A percentile compares a stretch with the other conserved stretches of the same genome.
Conservation (phyloP, 2,113 vertebrate species). For the Rhodinocichla rosea region DNA sequence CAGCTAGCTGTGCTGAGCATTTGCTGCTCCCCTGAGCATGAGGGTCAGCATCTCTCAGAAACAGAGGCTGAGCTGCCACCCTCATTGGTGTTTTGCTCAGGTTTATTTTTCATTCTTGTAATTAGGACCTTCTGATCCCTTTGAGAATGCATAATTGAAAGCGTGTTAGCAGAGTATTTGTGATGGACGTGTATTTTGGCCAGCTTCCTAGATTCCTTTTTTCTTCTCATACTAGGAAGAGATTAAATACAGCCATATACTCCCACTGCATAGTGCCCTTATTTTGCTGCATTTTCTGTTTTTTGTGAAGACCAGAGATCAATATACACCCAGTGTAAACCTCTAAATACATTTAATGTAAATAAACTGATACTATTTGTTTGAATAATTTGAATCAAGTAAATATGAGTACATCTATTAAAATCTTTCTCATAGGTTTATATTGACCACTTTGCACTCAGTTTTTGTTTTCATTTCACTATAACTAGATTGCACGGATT, state of each 20-base stretch:
- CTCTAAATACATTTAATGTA: background rate
- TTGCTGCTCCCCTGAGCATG: background rate
- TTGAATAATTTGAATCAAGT: background rate
- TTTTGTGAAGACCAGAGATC: background rate
- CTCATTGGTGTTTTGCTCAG: constrained; percentile 14
- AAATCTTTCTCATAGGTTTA: background rate
- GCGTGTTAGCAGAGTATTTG: background rate
- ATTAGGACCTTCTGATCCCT: constrained; percentile 23
- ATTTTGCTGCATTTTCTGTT: background rate
- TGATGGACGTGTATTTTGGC: background rate
- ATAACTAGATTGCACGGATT: constrained; percentile 18
- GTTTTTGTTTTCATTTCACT: background rate
- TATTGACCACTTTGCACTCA: background rate
- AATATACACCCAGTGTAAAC: background rate
- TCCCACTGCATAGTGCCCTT: background rate
- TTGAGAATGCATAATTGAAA: background rate
- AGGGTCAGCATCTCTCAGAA: background rate
- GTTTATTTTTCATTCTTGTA: constrained; percentile 2
- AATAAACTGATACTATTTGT: background rate
- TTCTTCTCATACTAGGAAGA: background rate
- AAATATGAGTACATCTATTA: background rate
- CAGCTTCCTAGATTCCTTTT: background rate
- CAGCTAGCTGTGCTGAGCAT: background rate
- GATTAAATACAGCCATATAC: background rate
- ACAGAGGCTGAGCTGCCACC: background rate